Conservation (phyloP, 1,140 invertebrate species). For the Magallana gigas region DNA sequence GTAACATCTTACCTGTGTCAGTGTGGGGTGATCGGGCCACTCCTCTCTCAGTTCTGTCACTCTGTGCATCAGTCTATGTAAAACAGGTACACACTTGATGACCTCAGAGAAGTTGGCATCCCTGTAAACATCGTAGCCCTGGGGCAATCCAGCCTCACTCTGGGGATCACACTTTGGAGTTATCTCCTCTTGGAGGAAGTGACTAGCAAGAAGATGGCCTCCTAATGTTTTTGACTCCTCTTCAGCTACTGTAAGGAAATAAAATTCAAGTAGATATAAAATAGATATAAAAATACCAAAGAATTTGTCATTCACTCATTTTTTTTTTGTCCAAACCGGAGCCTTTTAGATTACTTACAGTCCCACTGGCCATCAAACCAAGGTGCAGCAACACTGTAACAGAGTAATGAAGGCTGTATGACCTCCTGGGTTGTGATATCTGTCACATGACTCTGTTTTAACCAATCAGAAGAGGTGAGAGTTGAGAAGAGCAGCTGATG, state of each 20-base stretch:
- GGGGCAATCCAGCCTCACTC: background rate
- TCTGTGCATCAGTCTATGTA: constrained; percentile 83
- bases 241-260: constrained; percentile 54
- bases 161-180: background rate
- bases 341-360: constrained; percentile 14
- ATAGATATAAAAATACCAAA: no score
- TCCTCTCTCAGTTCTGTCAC: constrained; percentile 87
- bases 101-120: constrained; percentile 90
- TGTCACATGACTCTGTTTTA: constrained; percentile 37
- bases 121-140: constrained; percentile 89
- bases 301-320: no score
- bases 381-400: constrained; percentile 64
- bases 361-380: background rate
- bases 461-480: constrained; percentile 71
- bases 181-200: constrained; percentile 43
- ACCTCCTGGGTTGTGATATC: constrained; percentile 54
- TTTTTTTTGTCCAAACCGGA: no score
- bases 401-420: constrained; percentile 62
- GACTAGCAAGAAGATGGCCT: constrained; percentile 68
- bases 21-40: constrained; percentile 94
- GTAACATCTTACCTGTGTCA: constrained; percentile 84
- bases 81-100: constrained; percentile 85
- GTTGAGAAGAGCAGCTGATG: constrained; percentile 70
- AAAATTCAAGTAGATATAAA: background rate
- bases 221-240: constrained; percentile 68